These are phyloP conservation scores for Hedya salicella DNA, from an alignment of 2,888 invertebrate genomes.

Conservation along the genomic window DNA sequence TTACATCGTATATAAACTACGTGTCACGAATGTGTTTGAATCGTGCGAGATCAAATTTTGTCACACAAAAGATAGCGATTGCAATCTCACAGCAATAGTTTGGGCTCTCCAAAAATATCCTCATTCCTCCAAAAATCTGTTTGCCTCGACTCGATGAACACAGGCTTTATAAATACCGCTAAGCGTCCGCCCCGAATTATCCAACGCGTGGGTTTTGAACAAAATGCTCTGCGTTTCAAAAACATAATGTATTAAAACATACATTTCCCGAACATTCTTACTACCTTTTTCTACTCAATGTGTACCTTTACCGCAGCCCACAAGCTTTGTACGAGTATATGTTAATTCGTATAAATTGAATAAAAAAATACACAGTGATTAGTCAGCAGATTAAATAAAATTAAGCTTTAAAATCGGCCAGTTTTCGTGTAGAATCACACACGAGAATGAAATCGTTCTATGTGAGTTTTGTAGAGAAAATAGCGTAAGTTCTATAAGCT, in stretches of 20 bases:
- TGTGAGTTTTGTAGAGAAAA: too few relatives aligned
- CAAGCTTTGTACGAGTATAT: slow-evolving; percentile 1
- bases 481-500: too few relatives aligned
- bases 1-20: too few relatives aligned
- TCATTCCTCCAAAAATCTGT: too few relatives aligned
- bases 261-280: neutral
- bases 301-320: neutral
- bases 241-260: neutral
- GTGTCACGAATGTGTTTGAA: too few relatives aligned
- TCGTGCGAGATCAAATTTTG: too few relatives aligned
- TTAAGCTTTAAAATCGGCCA: neutral
- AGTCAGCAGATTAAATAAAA: slow-evolving; percentile 12
- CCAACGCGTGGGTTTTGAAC: neutral
- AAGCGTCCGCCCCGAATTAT: neutral
- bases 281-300: neutral
- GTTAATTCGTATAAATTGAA: slow-evolving; percentile 28
- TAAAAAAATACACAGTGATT: slow-evolving; percentile 11
- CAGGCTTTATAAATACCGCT: neutral
- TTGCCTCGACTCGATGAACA: neutral
- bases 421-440: neutral
- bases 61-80: too few relatives aligned
- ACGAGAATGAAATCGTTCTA: too few relatives aligned
- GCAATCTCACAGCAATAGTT: too few relatives aligned
- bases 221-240: neutral
- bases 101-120: too few relatives aligned